Percentiles rank a stretch among this genome's conserved stretches.
Conservation (phyloP, 1,140 invertebrate genomes). For the Heliconius melpomene region DNA sequence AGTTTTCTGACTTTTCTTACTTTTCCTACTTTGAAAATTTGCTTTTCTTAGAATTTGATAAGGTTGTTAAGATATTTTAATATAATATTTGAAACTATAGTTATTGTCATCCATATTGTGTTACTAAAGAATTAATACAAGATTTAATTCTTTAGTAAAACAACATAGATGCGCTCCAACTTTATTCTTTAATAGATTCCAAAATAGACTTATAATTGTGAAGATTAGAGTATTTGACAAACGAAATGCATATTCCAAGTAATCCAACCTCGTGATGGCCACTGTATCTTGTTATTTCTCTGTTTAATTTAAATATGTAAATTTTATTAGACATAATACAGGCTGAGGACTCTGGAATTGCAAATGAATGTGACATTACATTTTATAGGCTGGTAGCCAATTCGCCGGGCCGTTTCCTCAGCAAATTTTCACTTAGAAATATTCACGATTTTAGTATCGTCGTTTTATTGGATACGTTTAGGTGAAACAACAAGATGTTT, state of each 20-base stretch:
- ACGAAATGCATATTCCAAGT: constrained; percentile 52
- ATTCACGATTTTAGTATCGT: constrained; percentile 47
- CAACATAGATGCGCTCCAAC: no score
- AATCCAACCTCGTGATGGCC: constrained; percentile 63
- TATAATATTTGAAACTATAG: no score
- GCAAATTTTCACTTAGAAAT: constrained; percentile 76
- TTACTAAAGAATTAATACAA: no score
- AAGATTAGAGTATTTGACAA: constrained; percentile 30
- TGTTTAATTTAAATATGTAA: constrained; percentile 81
- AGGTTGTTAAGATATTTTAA: no score
- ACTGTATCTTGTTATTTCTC: constrained; percentile 76
- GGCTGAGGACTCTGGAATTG: constrained; percentile 77
- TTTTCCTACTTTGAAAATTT: no score
- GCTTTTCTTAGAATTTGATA: no score
- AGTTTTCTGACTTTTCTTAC: no score
- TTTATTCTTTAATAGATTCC: not conserved
- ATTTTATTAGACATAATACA: constrained; percentile 80
- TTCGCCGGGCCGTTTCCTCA: constrained; percentile 71
- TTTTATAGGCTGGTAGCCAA: constrained; percentile 77
- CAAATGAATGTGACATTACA: constrained; percentile 78
- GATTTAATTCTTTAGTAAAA: no score
- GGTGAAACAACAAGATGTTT: constrained; percentile 71
- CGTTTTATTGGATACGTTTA: constrained; percentile 45
- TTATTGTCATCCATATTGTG: no score
- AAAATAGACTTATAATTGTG: constrained; percentile 24